phyloP scores from a whole-genome alignment of 2,888 invertebrate species.

The Hydrotaea diabolus region DNA sequence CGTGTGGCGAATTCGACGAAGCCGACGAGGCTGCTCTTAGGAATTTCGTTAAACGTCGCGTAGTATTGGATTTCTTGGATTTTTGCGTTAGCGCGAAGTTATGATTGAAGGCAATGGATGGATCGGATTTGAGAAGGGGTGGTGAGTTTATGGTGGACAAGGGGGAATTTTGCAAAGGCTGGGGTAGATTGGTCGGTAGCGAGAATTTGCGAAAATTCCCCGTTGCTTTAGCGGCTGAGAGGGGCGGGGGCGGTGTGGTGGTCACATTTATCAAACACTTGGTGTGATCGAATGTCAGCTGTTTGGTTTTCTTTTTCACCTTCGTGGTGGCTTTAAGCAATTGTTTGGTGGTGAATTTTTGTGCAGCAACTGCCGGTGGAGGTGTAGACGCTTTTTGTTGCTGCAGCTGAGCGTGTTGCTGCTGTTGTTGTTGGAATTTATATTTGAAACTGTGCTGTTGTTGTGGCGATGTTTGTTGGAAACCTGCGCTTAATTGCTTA shows the following conservation, averaged over 20 bases:
- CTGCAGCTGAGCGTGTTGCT: conserved; percentile 50
- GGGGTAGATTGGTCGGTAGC: conserved; percentile 58
- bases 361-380: conserved; percentile 42
- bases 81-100: conserved; percentile 43
- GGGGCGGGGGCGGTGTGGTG: conserved; percentile 55
- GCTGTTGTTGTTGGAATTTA: conserved; percentile 12
- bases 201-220: conserved; percentile 68
- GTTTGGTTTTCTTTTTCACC: conserved; percentile 73
- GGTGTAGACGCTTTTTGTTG: conserved; percentile 46
- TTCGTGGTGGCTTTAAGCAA: conserved; percentile 74
- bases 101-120: conserved; percentile 40
- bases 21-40: conserved; percentile 53
- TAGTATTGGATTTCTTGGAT: conserved; percentile 64
- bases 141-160: conserved; percentile 45
- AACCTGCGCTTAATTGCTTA: conserved; percentile 38
- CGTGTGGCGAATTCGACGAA: conserved; percentile 54
- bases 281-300: conserved; percentile 72
- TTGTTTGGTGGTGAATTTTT: conserved; percentile 72
- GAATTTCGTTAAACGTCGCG: conserved; percentile 54
- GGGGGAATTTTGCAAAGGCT: conserved; percentile 46
- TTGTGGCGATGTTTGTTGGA: conserved; percentile 39
- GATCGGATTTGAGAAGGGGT: conserved; percentile 44
- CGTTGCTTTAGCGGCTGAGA: background rate
- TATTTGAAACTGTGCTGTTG: background rate
- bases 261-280: conserved; percentile 51